phyloP scores from a whole-genome alignment of 2,888 invertebrate species.

The Uloborus plumipes region DNA sequence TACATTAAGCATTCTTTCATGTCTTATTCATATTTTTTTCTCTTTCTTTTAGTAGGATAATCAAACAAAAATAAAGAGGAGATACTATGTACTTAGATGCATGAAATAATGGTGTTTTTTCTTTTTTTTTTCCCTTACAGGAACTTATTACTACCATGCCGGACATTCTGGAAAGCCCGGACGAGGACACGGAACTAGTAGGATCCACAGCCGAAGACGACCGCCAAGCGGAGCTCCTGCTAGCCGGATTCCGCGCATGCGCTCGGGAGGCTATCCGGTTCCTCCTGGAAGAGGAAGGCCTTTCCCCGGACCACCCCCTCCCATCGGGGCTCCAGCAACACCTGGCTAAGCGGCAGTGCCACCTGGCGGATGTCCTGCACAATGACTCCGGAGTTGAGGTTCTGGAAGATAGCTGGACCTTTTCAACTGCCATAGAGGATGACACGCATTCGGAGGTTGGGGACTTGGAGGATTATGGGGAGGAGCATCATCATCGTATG shows the following conservation, averaged over 20 bases:
- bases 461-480: neutral
- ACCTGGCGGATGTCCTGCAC: constrained; percentile 42
- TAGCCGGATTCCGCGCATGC: constrained; percentile 58
- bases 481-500: too few relatives aligned
- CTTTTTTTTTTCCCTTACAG: neutral
- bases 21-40: too few relatives aligned
- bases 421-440: constrained; percentile 19
- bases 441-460: neutral
- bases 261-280: constrained; percentile 63
- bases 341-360: constrained; percentile 39
- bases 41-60: too few relatives aligned
- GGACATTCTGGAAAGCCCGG: constrained; percentile 24
- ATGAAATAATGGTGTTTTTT: too few relatives aligned
- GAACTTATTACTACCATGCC: constrained; percentile 36
- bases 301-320: constrained; percentile 50
- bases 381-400: constrained; percentile 41
- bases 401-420: constrained; percentile 26
- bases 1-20: too few relatives aligned
- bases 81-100: too few relatives aligned
- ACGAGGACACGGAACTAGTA: constrained; percentile 9
- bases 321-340: constrained; percentile 60
- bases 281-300: constrained; percentile 60
- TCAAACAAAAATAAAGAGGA: too few relatives aligned
- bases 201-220: constrained; percentile 40
- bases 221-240: constrained; percentile 23